phyloP scores from a whole-genome alignment of 1,140 invertebrate species.

The Babylonia areolata region DNA sequence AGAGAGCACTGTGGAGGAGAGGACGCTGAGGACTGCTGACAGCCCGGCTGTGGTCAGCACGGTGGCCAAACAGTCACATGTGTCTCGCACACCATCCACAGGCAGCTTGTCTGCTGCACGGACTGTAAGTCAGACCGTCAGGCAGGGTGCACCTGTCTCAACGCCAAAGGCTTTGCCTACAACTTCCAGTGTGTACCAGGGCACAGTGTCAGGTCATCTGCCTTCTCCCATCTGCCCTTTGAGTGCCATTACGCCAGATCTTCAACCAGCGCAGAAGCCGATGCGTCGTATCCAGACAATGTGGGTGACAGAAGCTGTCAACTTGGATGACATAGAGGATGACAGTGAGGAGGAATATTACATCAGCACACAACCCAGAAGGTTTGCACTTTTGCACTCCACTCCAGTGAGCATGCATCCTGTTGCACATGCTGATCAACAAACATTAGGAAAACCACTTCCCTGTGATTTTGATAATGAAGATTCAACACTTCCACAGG shows the following conservation, averaged over 20 bases:
- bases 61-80: too few relatives aligned
- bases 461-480: background rate
- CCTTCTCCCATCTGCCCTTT: background rate
- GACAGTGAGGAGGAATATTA: background rate
- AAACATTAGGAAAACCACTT: background rate
- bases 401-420: background rate
- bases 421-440: background rate
- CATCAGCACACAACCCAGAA: too few relatives aligned
- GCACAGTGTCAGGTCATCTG: too few relatives aligned
- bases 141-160: too few relatives aligned
- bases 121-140: too few relatives aligned
- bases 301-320: background rate
- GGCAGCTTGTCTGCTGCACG: too few relatives aligned
- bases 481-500: background rate
- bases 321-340: background rate
- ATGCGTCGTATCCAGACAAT: background rate
- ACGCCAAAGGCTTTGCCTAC: too few relatives aligned
- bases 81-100: too few relatives aligned
- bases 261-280: background rate
- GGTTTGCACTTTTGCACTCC: background rate
- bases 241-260: background rate
- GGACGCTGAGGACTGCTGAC: too few relatives aligned
- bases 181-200: too few relatives aligned
- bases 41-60: too few relatives aligned
- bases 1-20: background rate